These are phyloP conservation scores for Thinocorus orbignyianus DNA, from an alignment of 2,113 vertebrate genomes.

Conservation along the genomic window DNA sequence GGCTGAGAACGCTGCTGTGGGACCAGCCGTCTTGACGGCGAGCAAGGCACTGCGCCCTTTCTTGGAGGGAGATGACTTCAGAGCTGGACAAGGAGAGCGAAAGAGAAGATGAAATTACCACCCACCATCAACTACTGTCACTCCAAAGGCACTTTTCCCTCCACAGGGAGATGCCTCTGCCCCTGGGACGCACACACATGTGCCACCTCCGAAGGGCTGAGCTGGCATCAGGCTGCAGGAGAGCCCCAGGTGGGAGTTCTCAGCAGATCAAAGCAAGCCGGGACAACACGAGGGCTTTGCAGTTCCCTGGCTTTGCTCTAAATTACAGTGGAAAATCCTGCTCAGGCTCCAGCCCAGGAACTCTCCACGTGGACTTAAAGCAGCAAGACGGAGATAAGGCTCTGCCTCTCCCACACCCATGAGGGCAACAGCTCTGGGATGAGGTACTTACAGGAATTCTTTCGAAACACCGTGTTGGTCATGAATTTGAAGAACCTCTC, in stretches of 20 bases:
- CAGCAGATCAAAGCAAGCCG: neutral
- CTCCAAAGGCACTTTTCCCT: neutral
- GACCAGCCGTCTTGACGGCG: conserved; percentile 83
- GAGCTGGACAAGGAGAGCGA: conserved; percentile 72
- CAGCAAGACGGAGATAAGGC: neutral
- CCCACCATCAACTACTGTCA: neutral
- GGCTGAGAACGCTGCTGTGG: conserved; percentile 88
- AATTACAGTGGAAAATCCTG: neutral
- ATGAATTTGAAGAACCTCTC: conserved; percentile 98
- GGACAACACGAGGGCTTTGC: neutral
- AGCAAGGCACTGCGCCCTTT: conserved; percentile 89
- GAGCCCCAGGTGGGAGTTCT: neutral
- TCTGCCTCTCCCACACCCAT: neutral
- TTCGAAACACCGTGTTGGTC: conserved; percentile 93
- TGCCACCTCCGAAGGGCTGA: neutral
- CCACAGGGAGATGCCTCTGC: neutral
- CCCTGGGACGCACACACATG: neutral
- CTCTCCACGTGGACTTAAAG: neutral
- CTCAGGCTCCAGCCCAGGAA: neutral
- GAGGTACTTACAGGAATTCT: conserved; percentile 89
- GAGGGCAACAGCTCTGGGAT: neutral
- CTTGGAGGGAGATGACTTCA: conserved; percentile 96
- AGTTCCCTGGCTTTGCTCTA: neutral
- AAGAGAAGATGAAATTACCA: neutral
- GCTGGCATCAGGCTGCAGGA: neutral